Evolutionary conservation across 2,113 vertebrate genomes (phyloP).

Genomic region (Parus major): DNA sequence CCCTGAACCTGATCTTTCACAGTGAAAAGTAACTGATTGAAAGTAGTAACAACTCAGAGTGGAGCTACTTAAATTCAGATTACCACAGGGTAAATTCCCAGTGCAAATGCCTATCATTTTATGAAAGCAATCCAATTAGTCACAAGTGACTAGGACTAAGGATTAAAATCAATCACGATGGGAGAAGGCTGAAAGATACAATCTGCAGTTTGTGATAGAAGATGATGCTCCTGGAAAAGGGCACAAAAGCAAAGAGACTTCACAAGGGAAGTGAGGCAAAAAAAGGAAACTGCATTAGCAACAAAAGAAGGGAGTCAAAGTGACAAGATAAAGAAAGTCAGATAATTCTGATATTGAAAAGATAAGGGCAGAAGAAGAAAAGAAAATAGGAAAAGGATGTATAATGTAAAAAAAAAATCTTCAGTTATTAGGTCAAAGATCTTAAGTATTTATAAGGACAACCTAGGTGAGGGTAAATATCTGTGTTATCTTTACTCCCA

Average conservation of each 20-base stretch:
- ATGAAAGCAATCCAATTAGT: conserved; percentile 15
- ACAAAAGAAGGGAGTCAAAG: neutral
- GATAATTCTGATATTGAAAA: neutral
- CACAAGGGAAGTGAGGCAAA: neutral
- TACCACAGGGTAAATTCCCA: neutral
- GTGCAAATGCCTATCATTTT: neutral
- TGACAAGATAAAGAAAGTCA: neutral
- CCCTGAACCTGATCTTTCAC: neutral
- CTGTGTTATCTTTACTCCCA: neutral
- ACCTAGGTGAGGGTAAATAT: neutral
- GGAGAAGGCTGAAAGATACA: neutral
- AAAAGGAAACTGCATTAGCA: neutral
- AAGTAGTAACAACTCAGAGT: neutral
- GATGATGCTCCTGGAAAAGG: neutral
- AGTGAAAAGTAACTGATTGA: neutral
- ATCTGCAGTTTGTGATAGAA: neutral
- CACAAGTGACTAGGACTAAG: neutral
- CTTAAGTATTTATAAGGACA: neutral
- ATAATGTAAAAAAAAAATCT: neutral
- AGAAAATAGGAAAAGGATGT: neutral
- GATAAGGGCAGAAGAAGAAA: neutral
- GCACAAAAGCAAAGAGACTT: neutral
- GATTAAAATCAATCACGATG: neutral
- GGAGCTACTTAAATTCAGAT: neutral
- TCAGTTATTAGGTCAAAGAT: neutral